Percentiles rank a stretch among this genome's conserved stretches.
phyloP scores from a whole-genome alignment of 2,113 vertebrate genomes.

The Cricetomys ansorgei region DNA sequence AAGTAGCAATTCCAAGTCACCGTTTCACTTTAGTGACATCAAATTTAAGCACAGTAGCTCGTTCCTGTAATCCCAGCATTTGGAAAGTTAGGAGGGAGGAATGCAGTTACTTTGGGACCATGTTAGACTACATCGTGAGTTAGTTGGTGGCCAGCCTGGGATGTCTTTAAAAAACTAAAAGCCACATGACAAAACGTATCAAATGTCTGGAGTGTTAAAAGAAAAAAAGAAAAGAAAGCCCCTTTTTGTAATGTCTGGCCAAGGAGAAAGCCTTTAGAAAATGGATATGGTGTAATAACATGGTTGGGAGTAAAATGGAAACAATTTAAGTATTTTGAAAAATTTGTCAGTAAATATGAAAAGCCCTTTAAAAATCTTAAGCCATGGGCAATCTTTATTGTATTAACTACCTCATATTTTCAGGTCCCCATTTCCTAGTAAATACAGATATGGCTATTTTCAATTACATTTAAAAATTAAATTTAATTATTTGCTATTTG shows the following conservation, averaged over 20 bases:
- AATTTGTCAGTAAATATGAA: slow-evolving; percentile 15
- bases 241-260: not conserved
- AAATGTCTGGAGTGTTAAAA: not conserved
- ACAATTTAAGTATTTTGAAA: not conserved
- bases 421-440: slow-evolving; percentile 21
- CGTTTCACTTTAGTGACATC: not conserved
- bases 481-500: slow-evolving; percentile 50
- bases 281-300: not conserved
- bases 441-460: slow-evolving; percentile 25
- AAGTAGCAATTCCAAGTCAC: slow-evolving; percentile 25
- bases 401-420: slow-evolving; percentile 2
- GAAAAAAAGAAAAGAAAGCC: not conserved
- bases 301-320: not conserved
- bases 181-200: not conserved
- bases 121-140: not conserved
- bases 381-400: not conserved
- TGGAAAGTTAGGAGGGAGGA: not conserved
- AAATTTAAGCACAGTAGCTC: not conserved
- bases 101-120: not conserved
- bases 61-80: not conserved
- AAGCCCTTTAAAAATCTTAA: not conserved
- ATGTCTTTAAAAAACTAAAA: not conserved
- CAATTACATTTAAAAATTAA: slow-evolving; percentile 33
- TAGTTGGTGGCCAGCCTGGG: not conserved
- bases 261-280: slow-evolving; percentile 20